These are phyloP conservation scores for Patella pellucida DNA, from an alignment of 2,888 invertebrate species.

Conservation along the genomic window DNA sequence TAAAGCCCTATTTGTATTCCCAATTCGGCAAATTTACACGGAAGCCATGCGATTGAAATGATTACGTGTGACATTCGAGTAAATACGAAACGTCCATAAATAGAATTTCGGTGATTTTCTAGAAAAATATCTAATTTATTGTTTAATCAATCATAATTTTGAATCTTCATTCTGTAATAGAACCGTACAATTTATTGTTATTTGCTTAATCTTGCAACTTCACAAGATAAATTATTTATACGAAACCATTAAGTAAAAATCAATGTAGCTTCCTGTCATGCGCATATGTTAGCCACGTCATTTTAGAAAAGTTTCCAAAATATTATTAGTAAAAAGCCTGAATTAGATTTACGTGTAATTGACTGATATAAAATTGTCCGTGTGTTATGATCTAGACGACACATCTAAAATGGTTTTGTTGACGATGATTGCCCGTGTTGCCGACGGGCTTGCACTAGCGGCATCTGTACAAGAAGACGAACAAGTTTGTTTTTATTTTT, in stretches of 20 bases:
- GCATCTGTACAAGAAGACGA: conserved; percentile 99
- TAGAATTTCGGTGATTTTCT: too few species aligned
- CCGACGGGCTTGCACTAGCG: conserved; percentile 94
- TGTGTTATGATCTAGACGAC: not conserved
- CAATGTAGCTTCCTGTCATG: conserved; percentile 27
- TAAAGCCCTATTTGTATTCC: not conserved
- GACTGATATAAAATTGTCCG: not conserved
- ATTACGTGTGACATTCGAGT: conserved; percentile 40
- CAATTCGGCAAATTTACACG: conserved; percentile 13
- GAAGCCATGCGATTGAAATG: conserved; percentile 28
- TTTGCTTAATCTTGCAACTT: not conserved
- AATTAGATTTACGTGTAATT: too few species aligned
- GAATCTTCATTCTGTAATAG: not conserved
- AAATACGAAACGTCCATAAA: too few species aligned
- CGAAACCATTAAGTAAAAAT: conserved; percentile 8
- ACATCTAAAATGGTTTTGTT: conserved; percentile 87
- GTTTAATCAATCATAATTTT: not conserved
- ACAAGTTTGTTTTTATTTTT: conserved; percentile 78
- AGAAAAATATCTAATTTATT: too few species aligned
- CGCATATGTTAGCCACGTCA: conserved; percentile 37
- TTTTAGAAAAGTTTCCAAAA: conserved; percentile 15
- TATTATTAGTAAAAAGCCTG: too few species aligned
- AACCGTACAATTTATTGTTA: not conserved
- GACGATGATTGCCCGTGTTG: conserved; percentile 97
- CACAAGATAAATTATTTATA: not conserved